Percentiles rank a stretch among this genome's conserved stretches.
These are phyloP conservation scores for Drosophila orena DNA, from an alignment of 1,140 invertebrate species.

Conservation along the genomic window DNA sequence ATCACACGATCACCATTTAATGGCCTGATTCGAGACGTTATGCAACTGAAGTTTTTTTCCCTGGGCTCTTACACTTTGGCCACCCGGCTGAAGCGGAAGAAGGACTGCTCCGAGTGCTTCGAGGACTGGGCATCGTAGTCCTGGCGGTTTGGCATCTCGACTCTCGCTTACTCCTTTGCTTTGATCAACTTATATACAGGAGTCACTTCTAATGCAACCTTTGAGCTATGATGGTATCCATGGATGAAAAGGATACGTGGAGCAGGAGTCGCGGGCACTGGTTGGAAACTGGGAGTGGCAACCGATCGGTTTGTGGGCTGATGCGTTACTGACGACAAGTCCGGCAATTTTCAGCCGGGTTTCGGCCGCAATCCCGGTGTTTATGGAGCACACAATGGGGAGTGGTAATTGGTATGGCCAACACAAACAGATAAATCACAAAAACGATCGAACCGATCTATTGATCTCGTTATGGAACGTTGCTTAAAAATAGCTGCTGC, in stretches of 20 bases:
- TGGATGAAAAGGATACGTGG: not conserved
- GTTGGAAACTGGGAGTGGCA: conserved; percentile 12
- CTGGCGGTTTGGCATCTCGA: conserved; percentile 59
- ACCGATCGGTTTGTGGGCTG: conserved; percentile 57
- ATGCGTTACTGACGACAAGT: conserved; percentile 46
- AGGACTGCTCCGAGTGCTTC: conserved; percentile 74
- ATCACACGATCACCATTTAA: conserved; percentile 26
- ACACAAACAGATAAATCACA: conserved; percentile 28
- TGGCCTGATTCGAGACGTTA: conserved; percentile 35
- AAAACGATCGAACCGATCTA: conserved; percentile 49
- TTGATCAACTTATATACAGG: conserved; percentile 24
- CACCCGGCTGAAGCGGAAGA: conserved; percentile 70
- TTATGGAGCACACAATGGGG: conserved; percentile 21
- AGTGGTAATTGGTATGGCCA: conserved; percentile 60
- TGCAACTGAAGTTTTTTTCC: conserved; percentile 25
- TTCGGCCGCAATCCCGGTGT: conserved; percentile 20
- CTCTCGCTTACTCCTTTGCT: not conserved
- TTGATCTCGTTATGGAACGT: conserved; percentile 70
- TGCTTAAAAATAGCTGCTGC: conserved; percentile 69
- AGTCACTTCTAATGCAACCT: conserved; percentile 24
- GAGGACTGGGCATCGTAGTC: conserved; percentile 72
- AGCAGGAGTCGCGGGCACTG: no score
- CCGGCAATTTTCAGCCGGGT: conserved; percentile 3
- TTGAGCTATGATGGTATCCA: conserved; percentile 56
- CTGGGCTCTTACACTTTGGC: conserved; percentile 77